A percentile compares a stretch with the other conserved stretches of the same genome.
These are phyloP conservation scores for Drosophila quinaria DNA, from an alignment of 2,888 invertebrate genomes.

Conservation along the genomic window DNA sequence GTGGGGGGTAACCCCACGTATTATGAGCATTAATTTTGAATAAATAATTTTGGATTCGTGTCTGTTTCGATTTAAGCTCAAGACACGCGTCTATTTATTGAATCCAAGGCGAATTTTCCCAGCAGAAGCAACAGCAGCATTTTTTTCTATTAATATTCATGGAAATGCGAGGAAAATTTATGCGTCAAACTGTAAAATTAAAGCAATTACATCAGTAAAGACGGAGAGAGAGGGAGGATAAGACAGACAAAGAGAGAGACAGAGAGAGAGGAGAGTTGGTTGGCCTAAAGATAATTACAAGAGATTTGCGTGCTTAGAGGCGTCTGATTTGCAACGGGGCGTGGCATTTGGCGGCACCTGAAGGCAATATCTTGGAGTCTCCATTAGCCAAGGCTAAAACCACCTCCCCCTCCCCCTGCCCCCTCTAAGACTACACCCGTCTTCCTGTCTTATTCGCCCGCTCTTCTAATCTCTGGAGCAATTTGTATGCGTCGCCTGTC, in stretches of 20 bases:
- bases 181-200: slow-evolving; percentile 64
- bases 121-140: slow-evolving; percentile 37
- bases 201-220: slow-evolving; percentile 56
- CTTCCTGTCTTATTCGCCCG: not conserved
- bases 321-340: slow-evolving; percentile 26
- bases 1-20: not conserved
- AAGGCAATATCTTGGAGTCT: slow-evolving; percentile 11
- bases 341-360: slow-evolving; percentile 30
- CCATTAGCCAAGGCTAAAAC: slow-evolving; percentile 6
- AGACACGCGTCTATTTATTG: slow-evolving; percentile 46
- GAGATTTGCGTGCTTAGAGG: slow-evolving; percentile 54
- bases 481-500: slow-evolving; percentile 44
- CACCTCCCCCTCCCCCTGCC: not conserved
- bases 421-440: not conserved
- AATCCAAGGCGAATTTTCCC: slow-evolving; percentile 31
- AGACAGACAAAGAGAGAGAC: not conserved
- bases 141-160: slow-evolving; percentile 62
- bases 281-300: slow-evolving; percentile 52
- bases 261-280: not conserved
- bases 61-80: slow-evolving; percentile 23
- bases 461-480: not conserved
- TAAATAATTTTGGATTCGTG: slow-evolving; percentile 36
- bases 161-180: slow-evolving; percentile 60
- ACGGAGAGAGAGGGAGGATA: not conserved
- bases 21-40: slow-evolving; percentile 30